These are phyloP conservation scores for Burhinus oedicnemus DNA, from an alignment of 2,113 vertebrate species.

Conservation along the genomic window DNA sequence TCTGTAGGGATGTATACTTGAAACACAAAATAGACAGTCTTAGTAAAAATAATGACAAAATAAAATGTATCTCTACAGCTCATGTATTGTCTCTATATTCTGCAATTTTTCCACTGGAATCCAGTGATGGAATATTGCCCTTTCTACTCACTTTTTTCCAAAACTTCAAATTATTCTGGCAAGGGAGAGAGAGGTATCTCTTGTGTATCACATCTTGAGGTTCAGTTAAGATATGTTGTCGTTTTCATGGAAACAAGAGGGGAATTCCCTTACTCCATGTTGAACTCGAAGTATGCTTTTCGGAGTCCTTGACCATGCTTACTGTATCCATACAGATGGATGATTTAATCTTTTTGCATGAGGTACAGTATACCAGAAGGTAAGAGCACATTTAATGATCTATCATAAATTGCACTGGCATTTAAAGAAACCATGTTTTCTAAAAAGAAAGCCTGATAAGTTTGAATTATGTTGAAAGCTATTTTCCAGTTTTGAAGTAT, in stretches of 20 bases:
- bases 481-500: background rate
- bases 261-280: background rate
- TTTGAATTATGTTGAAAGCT: background rate
- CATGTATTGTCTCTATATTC: background rate
- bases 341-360: background rate
- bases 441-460: background rate
- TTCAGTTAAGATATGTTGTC: background rate
- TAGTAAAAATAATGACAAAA: background rate
- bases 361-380: background rate
- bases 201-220: background rate
- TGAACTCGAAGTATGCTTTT: background rate
- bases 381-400: background rate
- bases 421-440: background rate
- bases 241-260: background rate
- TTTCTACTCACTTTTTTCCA: background rate
- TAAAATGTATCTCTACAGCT: background rate
- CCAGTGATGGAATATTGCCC: background rate
- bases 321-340: background rate
- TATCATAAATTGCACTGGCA: background rate
- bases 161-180: background rate
- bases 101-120: background rate
- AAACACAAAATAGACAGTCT: background rate
- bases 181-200: background rate
- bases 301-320: background rate
- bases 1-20: background rate